Base-by-base conservation (phyloP, 2,113 vertebrate genomes). In the Phaetusa simplex region DNA sequence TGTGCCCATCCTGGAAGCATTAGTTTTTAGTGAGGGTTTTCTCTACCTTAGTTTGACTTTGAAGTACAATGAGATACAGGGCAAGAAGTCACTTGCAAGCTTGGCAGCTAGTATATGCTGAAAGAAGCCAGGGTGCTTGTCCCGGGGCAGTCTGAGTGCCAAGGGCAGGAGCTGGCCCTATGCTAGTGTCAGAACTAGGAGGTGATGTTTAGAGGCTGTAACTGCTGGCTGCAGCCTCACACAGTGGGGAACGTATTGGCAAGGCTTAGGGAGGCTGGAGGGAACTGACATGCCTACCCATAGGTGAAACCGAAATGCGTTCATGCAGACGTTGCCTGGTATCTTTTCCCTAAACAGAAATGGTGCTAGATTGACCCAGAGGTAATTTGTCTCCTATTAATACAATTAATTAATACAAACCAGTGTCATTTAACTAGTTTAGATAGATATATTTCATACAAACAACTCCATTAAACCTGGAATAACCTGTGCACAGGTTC, bases 221-320 rank as follows among this genome's bases (percentile, higher is more conserved):
- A 1, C 62, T 82, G 87, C 87, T 65, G 86, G 26, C 58, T 90
- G 79, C 64, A 64, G 0, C 27, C 64, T 72, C 34, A 15, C 53
- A 8, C 0, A 0, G 53, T 22, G 47, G 6, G 14, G 55, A 32
- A 27, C 38, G 15, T 47, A 14, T 7, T 43, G 81, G 29, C 0
- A 2, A 42, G 67, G 55, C 56, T 7, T 3, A 18, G 29, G 14
- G 40, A 53, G 32, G 49, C 38, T 40, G 76, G 53, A 81, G 49
- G 32, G 43, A 32, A 20, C 50, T 45, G 38, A 12, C 1, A 3
- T 22, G 22, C 50, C 62, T 71, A 12, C 72, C 45, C 22, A 5
- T 8, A 61, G 42, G 64, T 24, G 53, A 71, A 71, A 42, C 34
- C 24, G 42, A 80, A 70, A 52, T 11, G 36, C 15, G 3, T 70